Conservation (phyloP, 1,140 invertebrate species). For the Homarus americanus region DNA sequence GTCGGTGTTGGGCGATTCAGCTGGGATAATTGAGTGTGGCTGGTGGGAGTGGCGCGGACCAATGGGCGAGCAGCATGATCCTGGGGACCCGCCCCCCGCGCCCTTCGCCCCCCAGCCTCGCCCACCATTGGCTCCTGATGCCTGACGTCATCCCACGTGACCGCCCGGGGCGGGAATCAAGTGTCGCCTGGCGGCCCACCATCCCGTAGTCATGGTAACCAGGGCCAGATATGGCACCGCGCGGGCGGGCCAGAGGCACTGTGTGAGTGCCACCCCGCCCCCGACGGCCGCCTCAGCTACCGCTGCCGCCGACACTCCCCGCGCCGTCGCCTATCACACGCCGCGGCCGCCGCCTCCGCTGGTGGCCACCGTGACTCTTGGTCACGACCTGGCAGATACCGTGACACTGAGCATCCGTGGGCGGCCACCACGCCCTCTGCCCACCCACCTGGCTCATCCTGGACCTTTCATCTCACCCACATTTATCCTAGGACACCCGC, state of each 20-base stretch:
- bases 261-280: slow-evolving; percentile 62
- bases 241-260: slow-evolving; percentile 46
- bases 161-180: slow-evolving; percentile 66
- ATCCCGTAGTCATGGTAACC: slow-evolving; percentile 69
- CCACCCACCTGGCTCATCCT: no score
- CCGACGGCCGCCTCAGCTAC: slow-evolving; percentile 22
- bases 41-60: slow-evolving; percentile 47
- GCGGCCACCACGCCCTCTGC: neutral
- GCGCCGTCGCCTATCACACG: slow-evolving; percentile 1
- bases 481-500: neutral
- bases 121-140: slow-evolving; percentile 68
- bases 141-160: slow-evolving; percentile 73
- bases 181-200: slow-evolving; percentile 60
- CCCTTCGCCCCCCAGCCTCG: slow-evolving; percentile 38
- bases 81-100: slow-evolving; percentile 45
- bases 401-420: neutral
- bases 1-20: slow-evolving; percentile 64
- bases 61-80: slow-evolving; percentile 35
- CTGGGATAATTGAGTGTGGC: slow-evolving; percentile 72
- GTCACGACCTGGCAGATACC: neutral
- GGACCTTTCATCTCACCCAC: slow-evolving; percentile 3
- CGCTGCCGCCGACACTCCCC: slow-evolving; percentile 9
- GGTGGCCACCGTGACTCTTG: neutral
- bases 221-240: slow-evolving; percentile 61
- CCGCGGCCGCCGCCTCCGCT: neutral